Conservation (phyloP, 2,113 vertebrate species). For the Mystacornis crossleyi region DNA sequence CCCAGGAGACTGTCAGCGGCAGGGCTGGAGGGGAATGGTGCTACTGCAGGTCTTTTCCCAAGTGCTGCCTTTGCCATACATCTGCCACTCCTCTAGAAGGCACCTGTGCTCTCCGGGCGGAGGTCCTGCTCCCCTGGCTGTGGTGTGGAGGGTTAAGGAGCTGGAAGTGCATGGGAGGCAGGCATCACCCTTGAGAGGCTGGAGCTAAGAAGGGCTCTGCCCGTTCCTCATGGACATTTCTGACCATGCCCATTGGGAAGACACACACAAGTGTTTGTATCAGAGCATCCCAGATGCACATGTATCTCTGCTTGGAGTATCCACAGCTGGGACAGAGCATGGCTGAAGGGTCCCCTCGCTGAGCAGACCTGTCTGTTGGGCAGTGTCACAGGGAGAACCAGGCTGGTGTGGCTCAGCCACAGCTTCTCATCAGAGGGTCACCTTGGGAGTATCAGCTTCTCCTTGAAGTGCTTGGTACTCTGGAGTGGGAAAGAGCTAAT, state of each 20-base stretch:
- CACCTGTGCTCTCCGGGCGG: background rate
- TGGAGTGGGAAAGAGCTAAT: background rate
- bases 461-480: background rate
- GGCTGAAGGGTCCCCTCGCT: background rate
- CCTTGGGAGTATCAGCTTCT: background rate
- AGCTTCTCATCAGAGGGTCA: background rate
- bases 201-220: background rate
- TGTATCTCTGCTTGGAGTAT: accelerated
- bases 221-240: accelerated
- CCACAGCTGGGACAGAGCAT: background rate
- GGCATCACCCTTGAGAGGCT: background rate
- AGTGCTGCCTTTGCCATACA: background rate
- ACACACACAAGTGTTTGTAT: accelerated
- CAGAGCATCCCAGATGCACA: background rate
- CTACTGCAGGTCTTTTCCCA: background rate
- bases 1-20: background rate
- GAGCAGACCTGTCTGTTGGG: background rate
- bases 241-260: accelerated
- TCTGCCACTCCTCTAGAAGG: background rate
- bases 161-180: background rate
- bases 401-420: background rate
- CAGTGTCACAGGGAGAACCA: background rate
- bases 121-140: background rate
- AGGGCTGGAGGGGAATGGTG: background rate
- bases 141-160: background rate